Evolutionary conservation across 2,888 invertebrate species (phyloP).

Genomic region (Meteorus colon): DNA sequence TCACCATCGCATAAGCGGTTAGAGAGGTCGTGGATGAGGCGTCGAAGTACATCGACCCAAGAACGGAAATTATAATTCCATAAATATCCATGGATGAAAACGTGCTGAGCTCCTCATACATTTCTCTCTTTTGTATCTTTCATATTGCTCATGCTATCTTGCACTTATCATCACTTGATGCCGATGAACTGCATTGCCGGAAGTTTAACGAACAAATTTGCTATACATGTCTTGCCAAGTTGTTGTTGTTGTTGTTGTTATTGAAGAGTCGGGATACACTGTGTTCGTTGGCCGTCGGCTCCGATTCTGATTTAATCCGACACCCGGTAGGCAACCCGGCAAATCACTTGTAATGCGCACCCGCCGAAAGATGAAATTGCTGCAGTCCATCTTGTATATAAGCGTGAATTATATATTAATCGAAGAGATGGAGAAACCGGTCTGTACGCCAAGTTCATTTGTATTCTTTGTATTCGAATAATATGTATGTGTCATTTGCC

Average conservation of each 20-base stretch:
- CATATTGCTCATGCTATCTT: not conserved
- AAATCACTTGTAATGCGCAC: constrained; percentile 31
- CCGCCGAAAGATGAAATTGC: constrained; percentile 34
- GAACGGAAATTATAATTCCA: constrained; percentile 40
- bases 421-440: constrained; percentile 20
- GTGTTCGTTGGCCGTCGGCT: not conserved
- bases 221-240: constrained; percentile 15
- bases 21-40: constrained; percentile 30
- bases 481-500: constrained; percentile 13
- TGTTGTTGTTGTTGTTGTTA: constrained; percentile 15
- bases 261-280: not conserved
- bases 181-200: constrained; percentile 28
- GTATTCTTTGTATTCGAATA: not conserved
- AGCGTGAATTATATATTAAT: constrained; percentile 34
- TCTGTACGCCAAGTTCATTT: constrained; percentile 2
- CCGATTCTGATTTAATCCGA: constrained; percentile 38
- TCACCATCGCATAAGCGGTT: constrained; percentile 4
- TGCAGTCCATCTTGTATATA: not conserved
- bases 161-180: constrained; percentile 17
- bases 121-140: not conserved
- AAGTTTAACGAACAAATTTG: constrained; percentile 37
- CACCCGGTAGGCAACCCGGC: constrained; percentile 34
- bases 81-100: constrained; percentile 39
- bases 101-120: constrained; percentile 20
- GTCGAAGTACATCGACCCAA: constrained; percentile 38